Evolutionary conservation across 2,797 vertebrate species (phyloP).

Genomic region (Balearica regulorum): DNA sequence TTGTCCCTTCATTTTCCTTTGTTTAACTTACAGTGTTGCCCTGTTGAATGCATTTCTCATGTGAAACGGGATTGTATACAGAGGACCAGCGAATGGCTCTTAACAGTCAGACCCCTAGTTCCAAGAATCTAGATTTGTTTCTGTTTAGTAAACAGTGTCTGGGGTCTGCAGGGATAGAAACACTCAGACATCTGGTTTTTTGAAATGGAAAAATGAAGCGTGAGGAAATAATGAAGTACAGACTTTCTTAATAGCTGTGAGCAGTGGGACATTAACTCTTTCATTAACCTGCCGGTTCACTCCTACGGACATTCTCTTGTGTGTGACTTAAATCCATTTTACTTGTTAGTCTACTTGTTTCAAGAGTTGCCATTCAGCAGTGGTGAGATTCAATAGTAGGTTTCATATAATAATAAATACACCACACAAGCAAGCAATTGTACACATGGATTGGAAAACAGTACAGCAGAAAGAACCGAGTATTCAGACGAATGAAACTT

Average conservation of each 20-base stretch:
- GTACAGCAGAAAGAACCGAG: background rate
- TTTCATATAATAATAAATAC: background rate
- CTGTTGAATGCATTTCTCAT: background rate
- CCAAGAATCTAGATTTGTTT: constrained; percentile 57
- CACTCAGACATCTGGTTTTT: constrained; percentile 66
- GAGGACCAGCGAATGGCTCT: background rate
- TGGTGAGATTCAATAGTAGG: background rate
- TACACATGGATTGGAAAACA: background rate
- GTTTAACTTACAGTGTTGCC: background rate
- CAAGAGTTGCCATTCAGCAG: background rate
- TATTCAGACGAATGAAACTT: background rate
- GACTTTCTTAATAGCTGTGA: constrained; percentile 53
- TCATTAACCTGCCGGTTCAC: background rate
- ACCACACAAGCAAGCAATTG: background rate
- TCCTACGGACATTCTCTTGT: background rate
- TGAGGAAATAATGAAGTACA: constrained; percentile 62
- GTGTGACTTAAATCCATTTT: background rate
- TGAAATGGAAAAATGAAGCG: constrained; percentile 63
- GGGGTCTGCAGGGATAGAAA: constrained; percentile 44
- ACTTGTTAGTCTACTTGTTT: background rate
- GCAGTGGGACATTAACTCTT: constrained; percentile 19
- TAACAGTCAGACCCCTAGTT: background rate
- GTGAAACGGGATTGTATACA: background rate
- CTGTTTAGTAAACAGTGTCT: constrained; percentile 67
- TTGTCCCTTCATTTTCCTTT: background rate